Base-by-base conservation (phyloP, 1,140 invertebrate species). In the Temnothorax nylanderi region DNA sequence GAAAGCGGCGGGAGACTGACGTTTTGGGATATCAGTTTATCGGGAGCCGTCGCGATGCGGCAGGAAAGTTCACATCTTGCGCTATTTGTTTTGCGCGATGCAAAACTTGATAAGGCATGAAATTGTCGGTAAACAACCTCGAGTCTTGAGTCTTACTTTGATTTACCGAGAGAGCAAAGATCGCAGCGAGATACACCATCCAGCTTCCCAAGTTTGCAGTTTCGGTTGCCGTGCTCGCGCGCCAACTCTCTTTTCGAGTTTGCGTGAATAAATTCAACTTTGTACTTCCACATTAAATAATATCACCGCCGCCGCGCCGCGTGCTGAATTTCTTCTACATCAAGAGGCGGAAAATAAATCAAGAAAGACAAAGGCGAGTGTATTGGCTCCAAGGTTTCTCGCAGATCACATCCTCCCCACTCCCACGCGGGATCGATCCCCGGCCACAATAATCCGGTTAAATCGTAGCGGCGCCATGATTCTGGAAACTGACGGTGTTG, bases 41-140 rank as follows among this genome's bases (percentile, higher is more conserved):
- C 80, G 80, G 37, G 67, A n/a, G 18, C 13, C 60, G 18, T 34
- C n/a, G 54, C 51, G 80, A 60, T 74, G 80, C 54, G 80, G 67
- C 69, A 58, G 49, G 54, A 32, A 75, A 84, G 69, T 84, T 84
- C 69, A 47, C 80, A 84, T 75, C 69, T 75, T 60, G 80, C 69
- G 80, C 80, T 84, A 69, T 84, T 84, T 84, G 69, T 74, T 84
- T 75, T 84, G 80, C 54, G 44, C 80, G 80, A 84, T 84, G 69
- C 80, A 74, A 84, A 84, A 84, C 69, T 84, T 71, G 80, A 84
- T 84, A 72, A 81, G 85, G 84, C 82, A 88, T 65, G 84, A 80
- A 86, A 78, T 80, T 78, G 87, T 88, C 65, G 72, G 74, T 78
- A 84, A 84, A 84, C 80, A 84, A 84, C 67, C 67, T 72, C 54